phyloP scores from a whole-genome alignment of 2,888 invertebrate species.

The Cabera pusaria region DNA sequence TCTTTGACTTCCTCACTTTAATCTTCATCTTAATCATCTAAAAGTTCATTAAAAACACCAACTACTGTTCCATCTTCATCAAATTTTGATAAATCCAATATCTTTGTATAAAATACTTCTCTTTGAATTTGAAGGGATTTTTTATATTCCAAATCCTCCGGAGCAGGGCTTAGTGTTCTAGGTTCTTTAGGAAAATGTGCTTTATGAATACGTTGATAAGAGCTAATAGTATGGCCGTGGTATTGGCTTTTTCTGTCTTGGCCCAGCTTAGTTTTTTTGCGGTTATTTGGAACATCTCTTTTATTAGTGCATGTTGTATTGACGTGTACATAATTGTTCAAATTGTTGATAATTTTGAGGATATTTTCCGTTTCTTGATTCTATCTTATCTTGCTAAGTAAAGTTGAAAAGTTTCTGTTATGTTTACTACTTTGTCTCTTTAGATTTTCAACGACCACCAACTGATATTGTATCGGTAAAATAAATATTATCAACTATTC shows the following conservation, averaged over 20 bases:
- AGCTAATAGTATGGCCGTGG: conserved; percentile 68
- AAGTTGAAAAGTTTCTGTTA: conserved; percentile 7
- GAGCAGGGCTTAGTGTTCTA: conserved; percentile 73
- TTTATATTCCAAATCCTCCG: conserved; percentile 68
- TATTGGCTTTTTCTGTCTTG: conserved; percentile 76
- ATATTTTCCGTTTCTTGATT: conserved; percentile 14
- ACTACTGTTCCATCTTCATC: conserved; percentile 26
- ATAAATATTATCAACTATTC: too few relatives aligned
- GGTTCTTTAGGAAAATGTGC: conserved; percentile 45
- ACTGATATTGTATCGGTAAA: too few relatives aligned
- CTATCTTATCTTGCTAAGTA: background rate
- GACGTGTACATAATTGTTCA: conserved; percentile 3
- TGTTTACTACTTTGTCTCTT: conserved; percentile 1
- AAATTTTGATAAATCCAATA: conserved; percentile 31
- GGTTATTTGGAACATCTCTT: conserved; percentile 40
- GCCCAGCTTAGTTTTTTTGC: conserved; percentile 76
- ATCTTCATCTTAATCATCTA: conserved; percentile 47
- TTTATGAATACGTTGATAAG: conserved; percentile 48
- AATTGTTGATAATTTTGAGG: conserved; percentile 3
- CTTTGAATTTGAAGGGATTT: conserved; percentile 35
- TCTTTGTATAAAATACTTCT: conserved; percentile 28
- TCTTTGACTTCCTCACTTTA: conserved; percentile 64
- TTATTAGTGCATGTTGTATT: conserved; percentile 64
- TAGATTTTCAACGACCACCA: background rate
- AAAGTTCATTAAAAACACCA: conserved; percentile 42